A percentile compares a stretch with the other conserved stretches of the same genome.
Conservation (phyloP, 2,888 invertebrate genomes). For the Drosophila nr. fundita region DNA sequence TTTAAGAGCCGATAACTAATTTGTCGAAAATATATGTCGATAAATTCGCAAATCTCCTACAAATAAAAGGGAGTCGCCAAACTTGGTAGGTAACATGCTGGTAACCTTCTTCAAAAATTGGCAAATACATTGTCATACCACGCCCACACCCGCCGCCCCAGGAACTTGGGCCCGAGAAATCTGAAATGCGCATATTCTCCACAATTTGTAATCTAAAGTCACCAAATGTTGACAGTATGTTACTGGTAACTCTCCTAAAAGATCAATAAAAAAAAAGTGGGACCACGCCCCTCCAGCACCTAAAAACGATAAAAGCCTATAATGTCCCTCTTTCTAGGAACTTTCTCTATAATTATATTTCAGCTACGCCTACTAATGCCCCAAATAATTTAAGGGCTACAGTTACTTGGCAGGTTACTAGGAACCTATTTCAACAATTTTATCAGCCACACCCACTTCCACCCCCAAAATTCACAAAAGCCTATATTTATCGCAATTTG, state of each 20-base stretch:
- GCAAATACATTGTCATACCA: neutral
- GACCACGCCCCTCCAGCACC: neutral
- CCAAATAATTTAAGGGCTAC: neutral
- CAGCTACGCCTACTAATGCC: too few relatives aligned
- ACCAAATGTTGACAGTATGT: neutral
- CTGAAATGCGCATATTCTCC: neutral
- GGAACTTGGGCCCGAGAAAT: neutral
- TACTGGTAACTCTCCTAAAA: neutral
- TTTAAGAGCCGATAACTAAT: too few relatives aligned
- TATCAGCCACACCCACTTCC: neutral
- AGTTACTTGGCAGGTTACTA: neutral
- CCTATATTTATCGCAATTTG: neutral
- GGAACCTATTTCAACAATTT: rapidly evolving
- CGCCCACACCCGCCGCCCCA: neutral
- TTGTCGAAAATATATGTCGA: neutral
- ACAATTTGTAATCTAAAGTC: neutral
- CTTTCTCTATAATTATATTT: too few relatives aligned
- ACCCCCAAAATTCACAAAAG: neutral
- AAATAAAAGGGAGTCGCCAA: neutral
- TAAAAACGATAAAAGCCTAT: neutral
- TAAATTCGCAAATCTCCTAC: neutral
- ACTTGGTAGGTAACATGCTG: neutral
- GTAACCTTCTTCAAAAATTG: neutral
- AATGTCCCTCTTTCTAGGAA: neutral
- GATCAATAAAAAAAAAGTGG: neutral